A percentile compares a stretch with the other conserved stretches of the same genome.
Evolutionary conservation across 2,888 invertebrate genomes (phyloP).

Genomic region (Tricholauxania praeusta): DNA sequence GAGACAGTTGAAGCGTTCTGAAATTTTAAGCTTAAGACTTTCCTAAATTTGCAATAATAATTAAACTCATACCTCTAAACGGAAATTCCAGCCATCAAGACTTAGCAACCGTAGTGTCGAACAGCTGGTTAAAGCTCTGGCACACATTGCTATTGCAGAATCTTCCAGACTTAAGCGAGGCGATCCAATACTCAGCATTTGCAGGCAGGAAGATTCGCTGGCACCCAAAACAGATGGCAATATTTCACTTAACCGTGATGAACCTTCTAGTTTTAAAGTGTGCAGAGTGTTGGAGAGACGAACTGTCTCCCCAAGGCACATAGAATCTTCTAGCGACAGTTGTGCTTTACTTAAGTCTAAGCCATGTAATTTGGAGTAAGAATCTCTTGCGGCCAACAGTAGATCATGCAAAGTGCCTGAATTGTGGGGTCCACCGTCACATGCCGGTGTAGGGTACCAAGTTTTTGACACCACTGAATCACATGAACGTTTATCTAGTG

Average conservation of each 20-base stretch:
- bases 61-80: slow-evolving; percentile 69
- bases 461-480: slow-evolving; percentile 71
- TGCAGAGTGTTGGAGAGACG: slow-evolving; percentile 70
- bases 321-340: slow-evolving; percentile 70
- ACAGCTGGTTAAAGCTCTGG: slow-evolving; percentile 62
- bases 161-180: slow-evolving; percentile 71
- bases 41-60: background rate
- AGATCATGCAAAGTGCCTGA: slow-evolving; percentile 60
- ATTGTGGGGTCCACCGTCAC: slow-evolving; percentile 66
- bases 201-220: slow-evolving; percentile 70
- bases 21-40: slow-evolving; percentile 6
- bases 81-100: slow-evolving; percentile 72
- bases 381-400: slow-evolving; percentile 66
- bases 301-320: slow-evolving; percentile 71
- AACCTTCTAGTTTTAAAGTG: slow-evolving; percentile 71
- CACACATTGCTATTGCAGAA: slow-evolving; percentile 62
- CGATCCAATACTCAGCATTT: slow-evolving; percentile 71
- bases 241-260: slow-evolving; percentile 71
- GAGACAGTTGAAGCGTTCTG: slow-evolving; percentile 64
- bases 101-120: slow-evolving; percentile 70
- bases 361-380: slow-evolving; percentile 70
- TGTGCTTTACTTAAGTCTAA: slow-evolving; percentile 72
- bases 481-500: slow-evolving; percentile 69
- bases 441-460: slow-evolving; percentile 70
- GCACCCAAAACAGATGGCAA: slow-evolving; percentile 71